Evolutionary conservation across 2,888 invertebrate species (phyloP).

Genomic region (Lycia hirtaria): DNA sequence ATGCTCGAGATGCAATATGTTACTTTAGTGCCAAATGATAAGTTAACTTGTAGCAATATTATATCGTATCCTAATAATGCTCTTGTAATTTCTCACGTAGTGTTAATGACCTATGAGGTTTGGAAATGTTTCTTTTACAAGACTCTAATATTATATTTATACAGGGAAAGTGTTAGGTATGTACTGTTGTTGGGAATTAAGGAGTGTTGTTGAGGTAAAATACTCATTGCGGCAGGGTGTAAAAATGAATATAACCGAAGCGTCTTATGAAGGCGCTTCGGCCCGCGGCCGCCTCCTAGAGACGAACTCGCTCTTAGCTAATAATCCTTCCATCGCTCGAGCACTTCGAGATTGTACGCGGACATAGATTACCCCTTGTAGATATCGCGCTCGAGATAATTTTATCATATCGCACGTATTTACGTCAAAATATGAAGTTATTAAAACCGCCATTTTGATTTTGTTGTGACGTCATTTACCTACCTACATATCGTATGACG

Average conservation of each 20-base stretch:
- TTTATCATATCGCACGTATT: too few relatives aligned
- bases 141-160: conserved; percentile 83
- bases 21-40: conserved; percentile 86
- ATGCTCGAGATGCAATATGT: conserved; percentile 84
- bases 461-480: too few relatives aligned
- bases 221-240: conserved; percentile 82
- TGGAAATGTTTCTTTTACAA: conserved; percentile 83
- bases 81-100: conserved; percentile 84
- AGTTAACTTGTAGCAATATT: conserved; percentile 85
- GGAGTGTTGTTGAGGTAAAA: conserved; percentile 82
- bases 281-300: conserved; percentile 33
- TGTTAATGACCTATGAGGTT: conserved; percentile 84
- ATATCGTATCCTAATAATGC: conserved; percentile 83
- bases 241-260: conserved; percentile 64
- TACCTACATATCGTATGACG: too few relatives aligned
- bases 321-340: not conserved
- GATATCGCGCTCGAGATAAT: too few relatives aligned
- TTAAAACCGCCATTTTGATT: too few relatives aligned
- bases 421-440: too few relatives aligned
- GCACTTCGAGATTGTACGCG: too few relatives aligned
- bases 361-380: not conserved
- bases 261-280: conserved; percentile 37
- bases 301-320: conserved; percentile 37
- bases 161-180: conserved; percentile 84
- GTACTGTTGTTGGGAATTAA: conserved; percentile 80